Evolutionary conservation across 2,797 vertebrate genomes (phyloP).

Genomic region (Silurus aristotelis): DNA sequence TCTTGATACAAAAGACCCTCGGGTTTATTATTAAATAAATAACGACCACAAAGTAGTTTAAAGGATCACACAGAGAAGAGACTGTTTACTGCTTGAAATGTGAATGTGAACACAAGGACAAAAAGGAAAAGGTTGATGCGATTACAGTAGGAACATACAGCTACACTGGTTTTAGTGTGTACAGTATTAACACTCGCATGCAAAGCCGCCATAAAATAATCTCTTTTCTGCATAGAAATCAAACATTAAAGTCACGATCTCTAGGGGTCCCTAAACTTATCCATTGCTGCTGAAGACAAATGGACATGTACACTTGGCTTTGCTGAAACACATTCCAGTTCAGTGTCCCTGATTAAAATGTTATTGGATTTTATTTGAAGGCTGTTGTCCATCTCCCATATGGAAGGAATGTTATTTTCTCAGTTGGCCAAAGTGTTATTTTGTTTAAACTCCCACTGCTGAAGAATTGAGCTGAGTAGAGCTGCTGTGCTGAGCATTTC

Average conservation of each 20-base stretch:
- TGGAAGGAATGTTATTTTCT: conserved; percentile 42
- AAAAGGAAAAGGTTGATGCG: conserved; percentile 56
- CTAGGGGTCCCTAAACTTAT: conserved; percentile 2
- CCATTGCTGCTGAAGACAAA: conserved; percentile 7
- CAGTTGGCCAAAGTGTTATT: conserved; percentile 45
- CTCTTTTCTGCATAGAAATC: not conserved
- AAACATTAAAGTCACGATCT: not conserved
- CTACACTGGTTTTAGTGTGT: not conserved
- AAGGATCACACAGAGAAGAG: conserved; percentile 53
- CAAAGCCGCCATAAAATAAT: not conserved
- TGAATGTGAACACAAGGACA: conserved; percentile 34
- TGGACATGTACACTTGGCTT: conserved; percentile 9
- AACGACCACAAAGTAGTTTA: conserved; percentile 42
- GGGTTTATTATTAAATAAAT: too few relatives aligned
- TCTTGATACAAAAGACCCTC: not conserved
- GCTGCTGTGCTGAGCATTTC: conserved; percentile 42
- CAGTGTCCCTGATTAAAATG: conserved; percentile 36
- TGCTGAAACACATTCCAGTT: conserved; percentile 19
- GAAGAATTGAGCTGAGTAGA: conserved; percentile 40
- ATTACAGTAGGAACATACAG: not conserved
- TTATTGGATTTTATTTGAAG: conserved; percentile 26
- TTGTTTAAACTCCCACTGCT: conserved; percentile 47
- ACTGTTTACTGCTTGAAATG: conserved; percentile 46
- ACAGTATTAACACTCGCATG: conserved; percentile 3
- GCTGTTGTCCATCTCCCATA: conserved; percentile 27